Evolutionary conservation across 2,797 vertebrate genomes (phyloP), one percentile per base, ranked within the genome.

Genomic region (Eptatretus atami): DNA sequence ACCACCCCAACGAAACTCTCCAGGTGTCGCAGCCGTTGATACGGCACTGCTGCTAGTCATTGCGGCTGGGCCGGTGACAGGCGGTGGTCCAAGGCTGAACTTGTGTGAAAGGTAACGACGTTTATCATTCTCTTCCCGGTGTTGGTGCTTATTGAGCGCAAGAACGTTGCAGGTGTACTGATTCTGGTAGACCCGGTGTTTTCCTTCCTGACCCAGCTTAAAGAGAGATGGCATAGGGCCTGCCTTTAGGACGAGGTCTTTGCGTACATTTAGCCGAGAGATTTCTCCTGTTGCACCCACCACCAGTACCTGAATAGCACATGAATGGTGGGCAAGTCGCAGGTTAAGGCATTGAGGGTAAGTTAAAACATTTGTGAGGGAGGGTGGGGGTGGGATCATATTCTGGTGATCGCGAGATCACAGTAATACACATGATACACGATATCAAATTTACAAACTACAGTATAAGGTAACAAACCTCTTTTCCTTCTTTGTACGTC

Each of bases 1-100:
- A 14, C 92, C 92, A 6, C 84, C 95, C 92, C 92, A 98, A 68
- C 90, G 93, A 77, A 96, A 98, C 69, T 98, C 92, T 1, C 85
- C 77, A 1, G 82, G 57, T 24, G 24, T n/a, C 15, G 57, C n/a
- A 24, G 57, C 24, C 31, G 31, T 44, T 44, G 31, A 44, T 44
- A 44, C 31, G 31, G 31, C 31, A 44, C 31, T 44, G 31, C 31
- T 44, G 31, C 31, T 44, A 44, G 31, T 8, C 31, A 44, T 44
- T 44, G 31, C 31, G 31, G 31, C 31, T 3, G 31, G 31, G 31
- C 31, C 31, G 1, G 31, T 44, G 31, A 44, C 31, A 44, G 31
- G 31, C 31, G 31, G 31, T 44, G 31, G 31, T 8, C 31, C 94
- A 71, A 96, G 76, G 72, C 86, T 93, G 77, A 98, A 94, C 68